A percentile compares a stretch with the other conserved stretches of the same genome.
Conservation (phyloP, 1,140 invertebrate species). For the Pinna nobilis region DNA sequence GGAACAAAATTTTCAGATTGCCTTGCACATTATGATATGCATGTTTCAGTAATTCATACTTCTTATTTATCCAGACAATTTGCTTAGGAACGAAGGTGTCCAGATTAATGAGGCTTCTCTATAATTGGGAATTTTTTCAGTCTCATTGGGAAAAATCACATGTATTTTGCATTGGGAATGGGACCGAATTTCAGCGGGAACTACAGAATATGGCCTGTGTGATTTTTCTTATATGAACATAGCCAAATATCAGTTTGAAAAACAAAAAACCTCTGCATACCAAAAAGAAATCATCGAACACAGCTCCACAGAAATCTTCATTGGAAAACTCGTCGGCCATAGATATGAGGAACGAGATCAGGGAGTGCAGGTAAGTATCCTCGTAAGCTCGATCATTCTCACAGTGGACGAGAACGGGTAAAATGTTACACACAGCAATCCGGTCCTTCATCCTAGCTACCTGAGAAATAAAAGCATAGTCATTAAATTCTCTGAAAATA, state of each 20-base stretch:
- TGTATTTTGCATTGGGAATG: too few relatives aligned
- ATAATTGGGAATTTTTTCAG: too few relatives aligned
- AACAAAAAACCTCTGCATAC: constrained; percentile 76
- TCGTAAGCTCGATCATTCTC: constrained; percentile 94
- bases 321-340: constrained; percentile 94
- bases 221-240: background rate
- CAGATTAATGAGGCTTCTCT: too few relatives aligned
- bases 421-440: constrained; percentile 88
- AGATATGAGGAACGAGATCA: constrained; percentile 89
- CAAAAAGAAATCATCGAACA: constrained; percentile 96
- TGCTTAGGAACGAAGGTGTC: too few relatives aligned
- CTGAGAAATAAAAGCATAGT: constrained; percentile 29
- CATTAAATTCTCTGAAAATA: background rate
- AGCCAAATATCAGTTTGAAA: background rate
- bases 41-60: too few relatives aligned
- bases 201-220: background rate
- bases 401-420: constrained; percentile 92
- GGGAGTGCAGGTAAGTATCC: constrained; percentile 94
- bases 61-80: too few relatives aligned
- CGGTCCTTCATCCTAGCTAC: constrained; percentile 84
- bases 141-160: too few relatives aligned
- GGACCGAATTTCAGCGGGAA: background rate
- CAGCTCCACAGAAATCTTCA: constrained; percentile 95
- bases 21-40: too few relatives aligned
- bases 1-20: too few relatives aligned